Evolutionary conservation across 2,888 invertebrate species (phyloP), one percentile per base, ranked within the genome.

Genomic region (Agrypnus murinus): DNA sequence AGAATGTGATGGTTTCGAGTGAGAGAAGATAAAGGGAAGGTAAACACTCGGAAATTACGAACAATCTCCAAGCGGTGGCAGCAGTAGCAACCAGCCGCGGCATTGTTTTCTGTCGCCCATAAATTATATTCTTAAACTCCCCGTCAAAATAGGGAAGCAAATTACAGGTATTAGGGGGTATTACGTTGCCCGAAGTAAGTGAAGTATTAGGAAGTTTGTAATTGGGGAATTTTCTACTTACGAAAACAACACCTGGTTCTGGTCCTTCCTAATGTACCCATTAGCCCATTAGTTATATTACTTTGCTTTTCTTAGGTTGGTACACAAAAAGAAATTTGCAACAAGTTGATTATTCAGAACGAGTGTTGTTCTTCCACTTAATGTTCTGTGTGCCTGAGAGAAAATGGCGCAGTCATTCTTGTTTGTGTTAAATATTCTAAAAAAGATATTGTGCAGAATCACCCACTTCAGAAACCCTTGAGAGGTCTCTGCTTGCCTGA

Each of bases 391-490:
- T 60, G 12, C n/a, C 25, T 25, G 25, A 3, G 25, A 25, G 25
- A 25, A 25, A 25, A 25, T 25, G 5, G 25, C 36, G 32, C 45
- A 69, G 71, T 72, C 72, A 72, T 62, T 67, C 59, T 67, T 70
- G 74, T 74, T 74, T 74, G 55, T 45, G 53, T 59, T 66, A 59
- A 32, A 58, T 64, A 62, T 70, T 69, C 65, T 59, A 46, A 53
- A 48, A n/a, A 66, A 55, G 48, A 65, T 57, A 71, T 75, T 74
- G 71, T 74, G 74, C 75, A 75, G 74, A 75, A 75, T 75, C 74
- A 75, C 70, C 74, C 74, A 74, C 75, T 74, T 69, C 53, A 74
- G 25, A 25, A 25, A 25, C 25, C 25, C 25, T 25, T 5, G 25
- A 25, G n/a, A n/a, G n/a, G n/a, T n/a, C n/a, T n/a, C n/a, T n/a